These are phyloP conservation scores for Coleophora deauratella DNA, from an alignment of 2,888 invertebrate species.

Conservation along the genomic window DNA sequence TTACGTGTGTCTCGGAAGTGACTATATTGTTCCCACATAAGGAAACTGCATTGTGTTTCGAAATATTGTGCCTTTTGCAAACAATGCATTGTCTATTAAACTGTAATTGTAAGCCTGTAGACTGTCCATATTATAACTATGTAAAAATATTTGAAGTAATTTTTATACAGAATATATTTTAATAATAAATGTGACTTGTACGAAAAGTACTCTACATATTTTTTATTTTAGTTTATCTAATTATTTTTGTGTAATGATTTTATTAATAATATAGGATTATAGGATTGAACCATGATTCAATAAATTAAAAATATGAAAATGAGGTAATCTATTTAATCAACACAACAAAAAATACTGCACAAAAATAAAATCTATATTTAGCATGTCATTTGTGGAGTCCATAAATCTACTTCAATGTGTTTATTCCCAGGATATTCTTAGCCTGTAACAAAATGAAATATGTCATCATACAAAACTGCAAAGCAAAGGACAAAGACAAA, in stretches of 20 bases:
- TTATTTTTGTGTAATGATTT: too few relatives aligned
- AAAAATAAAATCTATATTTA: neutral
- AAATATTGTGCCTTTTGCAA: conserved; percentile 37
- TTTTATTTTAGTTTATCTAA: too few relatives aligned
- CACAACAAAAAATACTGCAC: conserved; percentile 13
- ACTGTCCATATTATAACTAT: conserved; percentile 1
- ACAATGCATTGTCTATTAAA: conserved; percentile 17
- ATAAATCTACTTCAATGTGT: conserved; percentile 41
- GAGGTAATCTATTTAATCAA: conserved; percentile 18
- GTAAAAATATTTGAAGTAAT: conserved; percentile 34
- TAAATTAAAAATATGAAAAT: too few relatives aligned
- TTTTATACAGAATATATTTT: conserved; percentile 46
- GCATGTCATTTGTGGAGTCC: too few relatives aligned
- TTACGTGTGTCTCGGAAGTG: conserved; percentile 61
- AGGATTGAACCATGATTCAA: too few relatives aligned
- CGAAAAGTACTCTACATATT: too few relatives aligned
- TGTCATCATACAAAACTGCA: too few relatives aligned
- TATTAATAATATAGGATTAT: too few relatives aligned
- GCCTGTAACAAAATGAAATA: conserved; percentile 53
- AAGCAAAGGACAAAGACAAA: too few relatives aligned
- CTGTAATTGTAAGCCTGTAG: conserved; percentile 1
- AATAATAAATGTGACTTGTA: conserved; percentile 34
- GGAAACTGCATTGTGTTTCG: conserved; percentile 8
- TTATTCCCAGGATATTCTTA: conserved; percentile 63
- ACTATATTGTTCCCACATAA: conserved; percentile 63